Evolutionary conservation across 2,888 invertebrate genomes (phyloP).

Genomic region (Mythimna ferrago): DNA sequence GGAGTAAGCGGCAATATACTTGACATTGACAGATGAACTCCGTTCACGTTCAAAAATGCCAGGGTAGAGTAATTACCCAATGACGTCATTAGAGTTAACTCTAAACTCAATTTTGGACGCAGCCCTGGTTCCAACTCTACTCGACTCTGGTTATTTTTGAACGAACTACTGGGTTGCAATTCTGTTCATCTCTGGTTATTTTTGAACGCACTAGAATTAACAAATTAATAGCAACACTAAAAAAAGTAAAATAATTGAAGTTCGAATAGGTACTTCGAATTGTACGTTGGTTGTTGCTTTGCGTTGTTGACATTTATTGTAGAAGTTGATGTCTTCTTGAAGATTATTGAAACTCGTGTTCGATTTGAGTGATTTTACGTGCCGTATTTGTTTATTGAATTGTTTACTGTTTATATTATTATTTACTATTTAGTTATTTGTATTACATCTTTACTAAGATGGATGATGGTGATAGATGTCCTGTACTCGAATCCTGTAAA

Average conservation of each 20-base stretch:
- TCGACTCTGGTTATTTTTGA: too few relatives aligned
- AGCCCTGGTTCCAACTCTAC: too few relatives aligned
- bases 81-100: too few relatives aligned
- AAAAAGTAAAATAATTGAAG: neutral
- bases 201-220: neutral
- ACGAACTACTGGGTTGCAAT: too few relatives aligned
- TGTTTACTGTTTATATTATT: slow-evolving; percentile 29
- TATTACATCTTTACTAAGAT: slow-evolving; percentile 61
- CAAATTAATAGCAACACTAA: neutral
- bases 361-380: slow-evolving; percentile 20
- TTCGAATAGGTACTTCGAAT: too few relatives aligned
- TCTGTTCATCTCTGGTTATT: too few relatives aligned
- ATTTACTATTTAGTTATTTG: slow-evolving; percentile 38
- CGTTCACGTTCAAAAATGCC: too few relatives aligned
- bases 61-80: too few relatives aligned
- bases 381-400: slow-evolving; percentile 34
- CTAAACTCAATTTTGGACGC: too few relatives aligned
- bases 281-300: neutral
- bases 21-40: too few relatives aligned
- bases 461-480: slow-evolving; percentile 72
- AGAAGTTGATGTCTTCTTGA: neutral
- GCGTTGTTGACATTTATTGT: neutral
- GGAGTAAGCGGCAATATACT: too few relatives aligned
- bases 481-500: slow-evolving; percentile 75
- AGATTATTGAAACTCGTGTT: slow-evolving; percentile 22